phyloP scores from a whole-genome alignment of 2,888 invertebrate genomes.

The Ethmia dodecea region DNA sequence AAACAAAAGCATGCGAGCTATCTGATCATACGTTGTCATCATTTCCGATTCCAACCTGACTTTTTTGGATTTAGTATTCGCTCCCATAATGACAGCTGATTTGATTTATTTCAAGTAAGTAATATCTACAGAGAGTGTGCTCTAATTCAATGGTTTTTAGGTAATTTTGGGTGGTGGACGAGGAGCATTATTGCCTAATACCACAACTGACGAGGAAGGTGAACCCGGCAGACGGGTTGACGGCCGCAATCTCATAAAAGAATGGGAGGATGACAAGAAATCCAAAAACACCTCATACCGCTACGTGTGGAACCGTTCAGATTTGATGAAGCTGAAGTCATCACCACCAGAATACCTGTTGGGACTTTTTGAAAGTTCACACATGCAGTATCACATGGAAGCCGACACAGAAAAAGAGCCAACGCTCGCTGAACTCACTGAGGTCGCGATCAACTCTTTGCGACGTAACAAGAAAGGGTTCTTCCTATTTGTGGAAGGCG shows the following conservation, averaged over 20 bases:
- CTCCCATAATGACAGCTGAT: too few species aligned
- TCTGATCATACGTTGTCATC: neutral
- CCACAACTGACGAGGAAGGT: conserved; percentile 57
- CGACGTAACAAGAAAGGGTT: conserved; percentile 81
- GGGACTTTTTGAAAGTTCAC: conserved; percentile 58
- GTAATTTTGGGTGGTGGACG: conserved; percentile 79
- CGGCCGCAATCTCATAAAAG: conserved; percentile 75
- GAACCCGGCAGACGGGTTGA: conserved; percentile 67
- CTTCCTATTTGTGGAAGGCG: conserved; percentile 84
- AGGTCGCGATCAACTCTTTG: conserved; percentile 82
- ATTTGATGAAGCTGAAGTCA: conserved; percentile 57
- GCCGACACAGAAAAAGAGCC: conserved; percentile 62
- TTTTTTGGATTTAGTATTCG: conserved; percentile 40
- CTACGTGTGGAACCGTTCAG: conserved; percentile 69
- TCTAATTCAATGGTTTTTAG: too few species aligned
- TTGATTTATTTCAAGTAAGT: too few species aligned
- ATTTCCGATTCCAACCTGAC: neutral
- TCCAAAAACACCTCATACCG: conserved; percentile 24
- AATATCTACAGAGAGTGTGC: too few species aligned
- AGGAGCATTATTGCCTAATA: conserved; percentile 61
- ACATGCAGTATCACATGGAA: conserved; percentile 68
- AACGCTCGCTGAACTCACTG: conserved; percentile 66
- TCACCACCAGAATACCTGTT: conserved; percentile 58
- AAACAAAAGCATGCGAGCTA: neutral
- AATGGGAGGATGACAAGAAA: conserved; percentile 69